phyloP scores from a whole-genome alignment of 2,888 invertebrate genomes.

The Lasiommata megera region DNA sequence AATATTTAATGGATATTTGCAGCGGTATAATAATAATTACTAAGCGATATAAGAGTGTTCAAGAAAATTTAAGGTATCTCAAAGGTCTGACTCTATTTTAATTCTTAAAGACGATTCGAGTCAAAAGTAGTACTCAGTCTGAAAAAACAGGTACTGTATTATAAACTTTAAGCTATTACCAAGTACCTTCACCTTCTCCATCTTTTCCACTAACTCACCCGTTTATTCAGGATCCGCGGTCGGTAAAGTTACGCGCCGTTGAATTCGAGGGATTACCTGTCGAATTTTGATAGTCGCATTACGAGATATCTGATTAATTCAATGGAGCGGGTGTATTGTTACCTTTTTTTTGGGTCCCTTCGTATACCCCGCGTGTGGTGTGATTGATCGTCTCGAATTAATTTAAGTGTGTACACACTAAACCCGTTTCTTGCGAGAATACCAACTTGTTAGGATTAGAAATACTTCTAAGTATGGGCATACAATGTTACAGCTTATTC shows the following conservation, averaged over 20 bases:
- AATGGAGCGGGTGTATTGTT: conserved; percentile 47
- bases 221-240: conserved; percentile 37
- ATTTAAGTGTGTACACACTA: conserved; percentile 18
- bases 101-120: too few relatives aligned
- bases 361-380: conserved; percentile 38
- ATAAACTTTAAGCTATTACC: not conserved
- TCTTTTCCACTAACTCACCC: not conserved
- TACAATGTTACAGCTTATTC: not conserved
- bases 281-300: conserved; percentile 59
- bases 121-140: too few relatives aligned
- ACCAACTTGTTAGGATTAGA: conserved; percentile 2
- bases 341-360: conserved; percentile 45
- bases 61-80: too few relatives aligned
- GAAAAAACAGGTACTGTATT: too few relatives aligned
- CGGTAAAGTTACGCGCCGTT: conserved; percentile 42
- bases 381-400: conserved; percentile 46
- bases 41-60: too few relatives aligned
- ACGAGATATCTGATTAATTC: conserved; percentile 51
- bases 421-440: conserved; percentile 14
- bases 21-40: too few relatives aligned
- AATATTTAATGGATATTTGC: too few relatives aligned
- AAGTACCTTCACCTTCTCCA: not conserved
- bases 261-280: conserved; percentile 57
- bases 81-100: too few relatives aligned
- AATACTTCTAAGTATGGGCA: not conserved